Evolutionary conservation across 1,140 invertebrate species (phyloP).

Genomic region (Zaprionus taronus): DNA sequence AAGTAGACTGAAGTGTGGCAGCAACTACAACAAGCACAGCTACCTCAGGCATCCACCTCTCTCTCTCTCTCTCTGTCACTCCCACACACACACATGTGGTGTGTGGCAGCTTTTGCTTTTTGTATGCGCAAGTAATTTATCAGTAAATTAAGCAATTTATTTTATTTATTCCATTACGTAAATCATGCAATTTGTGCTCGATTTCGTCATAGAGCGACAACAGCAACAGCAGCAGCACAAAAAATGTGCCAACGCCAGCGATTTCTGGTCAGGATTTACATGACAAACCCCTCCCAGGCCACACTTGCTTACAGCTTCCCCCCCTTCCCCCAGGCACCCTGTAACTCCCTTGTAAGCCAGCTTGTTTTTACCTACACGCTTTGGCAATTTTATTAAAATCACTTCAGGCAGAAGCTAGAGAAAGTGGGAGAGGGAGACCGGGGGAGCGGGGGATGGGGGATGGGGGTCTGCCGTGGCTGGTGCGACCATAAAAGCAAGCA

Average conservation of each 20-base stretch:
- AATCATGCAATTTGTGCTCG: constrained; percentile 83
- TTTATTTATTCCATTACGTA: constrained; percentile 84
- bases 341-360: constrained; percentile 9
- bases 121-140: constrained; percentile 80
- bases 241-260: constrained; percentile 67
- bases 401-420: constrained; percentile 55
- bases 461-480: constrained; percentile 31
- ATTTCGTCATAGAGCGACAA: constrained; percentile 71
- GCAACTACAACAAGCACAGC: constrained; percentile 3
- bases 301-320: background rate
- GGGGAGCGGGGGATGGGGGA: too few relatives aligned
- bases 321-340: background rate
- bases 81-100: constrained; percentile 27
- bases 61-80: background rate
- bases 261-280: constrained; percentile 79
- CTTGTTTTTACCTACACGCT: constrained; percentile 74
- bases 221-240: constrained; percentile 29
- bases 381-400: constrained; percentile 82
- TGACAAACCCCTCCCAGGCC: constrained; percentile 11
- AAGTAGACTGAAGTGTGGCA: constrained; percentile 22
- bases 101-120: constrained; percentile 55
- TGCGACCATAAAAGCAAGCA: constrained; percentile 68
- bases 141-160: constrained; percentile 84
- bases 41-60: background rate
- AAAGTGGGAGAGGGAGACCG: too few relatives aligned